phyloP scores from a whole-genome alignment of 2,888 invertebrate species.

The Coelogynopora nodosa region DNA sequence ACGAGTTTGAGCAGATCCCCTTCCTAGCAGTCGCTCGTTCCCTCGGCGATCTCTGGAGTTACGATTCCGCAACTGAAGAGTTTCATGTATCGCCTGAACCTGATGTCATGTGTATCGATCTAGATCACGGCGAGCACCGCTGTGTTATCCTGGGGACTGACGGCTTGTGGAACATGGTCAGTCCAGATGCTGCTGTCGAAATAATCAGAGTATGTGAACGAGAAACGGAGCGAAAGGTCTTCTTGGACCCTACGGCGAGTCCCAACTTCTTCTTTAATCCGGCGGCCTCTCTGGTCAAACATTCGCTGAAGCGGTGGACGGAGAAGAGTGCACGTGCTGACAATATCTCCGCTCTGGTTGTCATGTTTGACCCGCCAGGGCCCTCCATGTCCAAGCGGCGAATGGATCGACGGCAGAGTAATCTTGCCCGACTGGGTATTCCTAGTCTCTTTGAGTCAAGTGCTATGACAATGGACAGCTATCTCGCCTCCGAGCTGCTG shows the following conservation, averaged over 20 bases:
- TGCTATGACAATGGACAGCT: background rate
- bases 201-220: conserved; percentile 65
- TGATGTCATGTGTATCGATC: conserved; percentile 83
- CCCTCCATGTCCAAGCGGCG: conserved; percentile 54
- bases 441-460: background rate
- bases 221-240: conserved; percentile 44
- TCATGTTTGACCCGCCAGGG: conserved; percentile 84
- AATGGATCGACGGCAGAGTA: conserved; percentile 37
- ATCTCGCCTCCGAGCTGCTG: conserved; percentile 8
- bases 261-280: conserved; percentile 71
- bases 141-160: conserved; percentile 93
- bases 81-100: conserved; percentile 97
- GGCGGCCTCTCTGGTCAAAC: conserved; percentile 80
- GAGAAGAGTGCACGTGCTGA: conserved; percentile 83
- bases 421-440: background rate
- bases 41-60: conserved; percentile 92
- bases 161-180: conserved; percentile 92
- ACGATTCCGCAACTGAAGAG: conserved; percentile 80
- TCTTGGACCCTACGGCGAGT: conserved; percentile 52
- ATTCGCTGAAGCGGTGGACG: conserved; percentile 78
- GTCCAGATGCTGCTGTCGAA: conserved; percentile 74
- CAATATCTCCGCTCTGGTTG: conserved; percentile 86
- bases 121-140: conserved; percentile 67
- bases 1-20: conserved; percentile 63
- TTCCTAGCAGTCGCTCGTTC: conserved; percentile 86